A percentile compares a stretch with the other conserved stretches of the same genome.
These are phyloP conservation scores for Mycetomoellerius zeteki DNA, from an alignment of 1,140 invertebrate species.

Conservation along the genomic window DNA sequence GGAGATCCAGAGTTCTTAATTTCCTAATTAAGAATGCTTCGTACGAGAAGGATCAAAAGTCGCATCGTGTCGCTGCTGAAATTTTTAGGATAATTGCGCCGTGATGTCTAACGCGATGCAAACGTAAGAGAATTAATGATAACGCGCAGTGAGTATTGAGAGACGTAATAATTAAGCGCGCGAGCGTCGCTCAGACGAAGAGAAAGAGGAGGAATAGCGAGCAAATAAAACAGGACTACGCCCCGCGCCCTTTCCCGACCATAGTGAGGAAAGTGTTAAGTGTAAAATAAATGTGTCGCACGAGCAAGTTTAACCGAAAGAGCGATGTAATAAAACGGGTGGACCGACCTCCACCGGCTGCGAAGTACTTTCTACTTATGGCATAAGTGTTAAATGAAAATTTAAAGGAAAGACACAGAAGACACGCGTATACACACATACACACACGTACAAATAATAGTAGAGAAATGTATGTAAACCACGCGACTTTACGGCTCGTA, in stretches of 20 bases:
- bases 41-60: neutral
- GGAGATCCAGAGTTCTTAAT: neutral
- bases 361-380: slow-evolving; percentile 73
- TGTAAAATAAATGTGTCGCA: slow-evolving; percentile 64
- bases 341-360: slow-evolving; percentile 59
- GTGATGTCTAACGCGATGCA: slow-evolving; percentile 15
- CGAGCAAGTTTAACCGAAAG: slow-evolving; percentile 50
- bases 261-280: slow-evolving; percentile 55
- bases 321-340: slow-evolving; percentile 58
- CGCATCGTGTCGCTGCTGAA: neutral
- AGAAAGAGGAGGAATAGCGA: neutral
- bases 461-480: slow-evolving; percentile 60
- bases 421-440: slow-evolving; percentile 15
- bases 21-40: slow-evolving; percentile 29
- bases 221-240: slow-evolving; percentile 35
- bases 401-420: slow-evolving; percentile 31
- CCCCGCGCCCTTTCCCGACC: slow-evolving; percentile 29
- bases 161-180: slow-evolving; percentile 2
- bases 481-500: slow-evolving; percentile 58
- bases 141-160: slow-evolving; percentile 21
- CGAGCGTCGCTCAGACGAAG: neutral
- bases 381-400: slow-evolving; percentile 72
- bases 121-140: slow-evolving; percentile 36
- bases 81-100: slow-evolving; percentile 15
- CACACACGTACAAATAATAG: slow-evolving; percentile 56